Evolutionary conservation across 2,888 invertebrate species (phyloP).

Genomic region (Mycogona germanica): DNA sequence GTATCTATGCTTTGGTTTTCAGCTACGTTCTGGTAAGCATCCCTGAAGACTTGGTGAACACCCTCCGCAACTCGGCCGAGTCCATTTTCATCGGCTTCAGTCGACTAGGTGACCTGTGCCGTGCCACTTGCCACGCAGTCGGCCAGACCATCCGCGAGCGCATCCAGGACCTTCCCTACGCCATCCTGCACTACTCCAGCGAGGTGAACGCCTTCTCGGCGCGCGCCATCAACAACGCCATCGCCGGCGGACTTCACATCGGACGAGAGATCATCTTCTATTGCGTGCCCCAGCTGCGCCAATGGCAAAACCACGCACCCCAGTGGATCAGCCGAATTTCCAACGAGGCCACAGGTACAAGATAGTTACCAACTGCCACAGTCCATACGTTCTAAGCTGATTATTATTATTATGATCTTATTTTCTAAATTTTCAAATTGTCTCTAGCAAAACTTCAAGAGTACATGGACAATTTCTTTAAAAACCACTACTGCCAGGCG

Average conservation of each 20-base stretch:
- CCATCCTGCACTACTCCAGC: slow-evolving; percentile 3
- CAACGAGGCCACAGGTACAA: background rate
- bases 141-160: background rate
- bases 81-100: background rate
- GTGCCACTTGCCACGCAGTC: background rate
- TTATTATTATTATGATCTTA: too few relatives aligned
- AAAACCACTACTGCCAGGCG: slow-evolving; percentile 6
- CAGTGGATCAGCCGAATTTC: slow-evolving; percentile 4
- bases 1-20: too few relatives aligned
- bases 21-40: too few relatives aligned
- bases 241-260: background rate
- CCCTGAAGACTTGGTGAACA: too few relatives aligned
- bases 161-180: slow-evolving; percentile 10
- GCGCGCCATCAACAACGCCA: background rate
- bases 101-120: background rate
- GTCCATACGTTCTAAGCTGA: too few relatives aligned
- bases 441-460: slow-evolving; percentile 8
- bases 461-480: slow-evolving; percentile 4
- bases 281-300: background rate
- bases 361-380: background rate
- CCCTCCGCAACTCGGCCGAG: too few relatives aligned
- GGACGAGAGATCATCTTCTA: background rate
- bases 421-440: background rate
- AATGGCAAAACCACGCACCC: slow-evolving; percentile 6
- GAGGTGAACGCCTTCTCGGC: background rate